Evolutionary conservation across 2,888 invertebrate species (phyloP).

Genomic region (Elysia crispata): DNA sequence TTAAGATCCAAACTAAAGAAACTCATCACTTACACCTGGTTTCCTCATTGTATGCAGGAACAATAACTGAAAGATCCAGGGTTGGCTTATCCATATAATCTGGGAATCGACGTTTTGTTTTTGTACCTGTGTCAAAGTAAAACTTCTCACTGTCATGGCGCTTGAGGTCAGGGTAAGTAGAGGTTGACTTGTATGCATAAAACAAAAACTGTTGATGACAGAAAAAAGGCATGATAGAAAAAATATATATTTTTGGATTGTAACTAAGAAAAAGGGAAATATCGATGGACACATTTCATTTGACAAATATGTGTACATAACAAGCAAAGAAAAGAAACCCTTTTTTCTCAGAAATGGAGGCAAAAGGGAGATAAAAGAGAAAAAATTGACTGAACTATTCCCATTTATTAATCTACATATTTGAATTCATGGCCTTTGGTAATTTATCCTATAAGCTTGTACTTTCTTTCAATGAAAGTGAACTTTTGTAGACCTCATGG

Average conservation of each 20-base stretch:
- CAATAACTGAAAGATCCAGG: slow-evolving; percentile 90
- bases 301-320: background rate
- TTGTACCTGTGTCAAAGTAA: slow-evolving; percentile 83
- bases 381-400: no score
- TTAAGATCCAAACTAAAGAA: no score
- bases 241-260: background rate
- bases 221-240: background rate
- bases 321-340: no score
- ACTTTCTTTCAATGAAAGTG: no score
- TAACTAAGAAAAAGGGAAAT: background rate
- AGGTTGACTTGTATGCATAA: slow-evolving; percentile 39
- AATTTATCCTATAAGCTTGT: no score
- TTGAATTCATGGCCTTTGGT: no score
- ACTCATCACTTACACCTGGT: slow-evolving; percentile 81
- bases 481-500: no score
- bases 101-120: slow-evolving; percentile 83
- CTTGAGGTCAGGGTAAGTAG: slow-evolving; percentile 67
- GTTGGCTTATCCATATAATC: slow-evolving; percentile 84
- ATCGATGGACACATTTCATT: background rate
- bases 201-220: slow-evolving; percentile 33
- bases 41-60: slow-evolving; percentile 98
- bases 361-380: no score
- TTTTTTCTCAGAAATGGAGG: no score
- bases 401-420: no score
- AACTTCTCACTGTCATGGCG: slow-evolving; percentile 87